phyloP scores from a whole-genome alignment of 2,113 vertebrate species.

The Narcine bancroftii region DNA sequence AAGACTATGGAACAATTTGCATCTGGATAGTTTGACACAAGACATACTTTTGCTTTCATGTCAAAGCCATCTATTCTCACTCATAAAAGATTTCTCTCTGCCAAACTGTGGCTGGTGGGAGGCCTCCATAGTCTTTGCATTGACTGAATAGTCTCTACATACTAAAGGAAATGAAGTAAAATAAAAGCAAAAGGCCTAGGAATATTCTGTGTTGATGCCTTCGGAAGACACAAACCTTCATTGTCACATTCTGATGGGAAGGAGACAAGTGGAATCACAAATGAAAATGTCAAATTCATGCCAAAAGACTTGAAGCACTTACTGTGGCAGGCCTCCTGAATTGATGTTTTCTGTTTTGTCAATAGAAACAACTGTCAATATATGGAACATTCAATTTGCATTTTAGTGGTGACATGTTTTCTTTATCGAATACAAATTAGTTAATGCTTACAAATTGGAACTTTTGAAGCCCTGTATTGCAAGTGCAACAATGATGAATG shows the following conservation, averaged over 20 bases:
- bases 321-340: constrained; percentile 15
- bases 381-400: constrained; percentile 22
- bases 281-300: constrained; percentile 31
- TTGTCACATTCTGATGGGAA: constrained; percentile 26
- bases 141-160: constrained; percentile 20
- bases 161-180: constrained; percentile 22
- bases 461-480: not conserved
- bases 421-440: constrained; percentile 33
- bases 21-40: constrained; percentile 28
- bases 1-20: constrained; percentile 18
- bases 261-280: constrained; percentile 21
- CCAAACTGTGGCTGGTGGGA: constrained; percentile 23
- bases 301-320: constrained; percentile 21
- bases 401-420: constrained; percentile 21
- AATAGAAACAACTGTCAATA: constrained; percentile 23
- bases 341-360: not conserved
- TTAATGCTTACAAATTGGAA: not conserved
- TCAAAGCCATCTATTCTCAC: not conserved
- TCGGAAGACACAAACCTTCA: not conserved
- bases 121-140: not conserved
- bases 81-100: not conserved
- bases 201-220: constrained; percentile 19
- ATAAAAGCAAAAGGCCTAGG: not conserved
- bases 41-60: not conserved
- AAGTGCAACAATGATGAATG: not conserved